Evolutionary conservation across 2,888 invertebrate genomes (phyloP), one percentile per base, ranked within the genome.

Genomic region (Lochmaea crataegi): DNA sequence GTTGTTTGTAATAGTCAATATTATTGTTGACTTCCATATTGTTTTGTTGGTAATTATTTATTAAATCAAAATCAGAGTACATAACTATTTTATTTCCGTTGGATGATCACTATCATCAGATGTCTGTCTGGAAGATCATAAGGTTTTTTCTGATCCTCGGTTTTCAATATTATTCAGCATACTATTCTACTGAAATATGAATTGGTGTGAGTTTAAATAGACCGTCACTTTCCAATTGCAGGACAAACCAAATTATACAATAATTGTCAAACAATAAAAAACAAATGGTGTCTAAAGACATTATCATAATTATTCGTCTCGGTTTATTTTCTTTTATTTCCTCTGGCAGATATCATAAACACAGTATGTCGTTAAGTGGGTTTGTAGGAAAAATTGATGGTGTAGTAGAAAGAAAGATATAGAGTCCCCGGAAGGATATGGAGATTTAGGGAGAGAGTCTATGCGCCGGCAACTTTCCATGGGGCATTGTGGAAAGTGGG

Each of bases 371-470:
- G 75, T 75, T 75, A 72, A 75, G 73, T 73, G 72, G 72, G 67
- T 71, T 74, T 70, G 71, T 63, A 67, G 65, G 73, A 71, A 72
- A 74, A 76, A 76, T 76, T 73, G 75, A 76, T 76, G 75, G 73
- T 72, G 57, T 58, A 68, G 72, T 72, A 68, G 71, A 68, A 65
- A 63, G 68, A 45, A 73, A 63, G 70, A 63, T 66, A 53, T 73
- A 63, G 32, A 38, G 70, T 75, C 66, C 48, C 76, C 76, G 76
- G 76, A 76, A 76, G 76, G 76, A 76, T 75, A 71, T 72, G 73
- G 76, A 76, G 76, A 76, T 76, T 76, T 76, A 76, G 75, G 74
- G 71, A 73, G 73, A 74, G 67, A 65, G 64, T 51, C 65, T 42
- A 57, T 58, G 71, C 53, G 65, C 32, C 56, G 60, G 66, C 58